Conservation (phyloP, 2,113 vertebrate genomes). For the Phodopus roborovskii region DNA sequence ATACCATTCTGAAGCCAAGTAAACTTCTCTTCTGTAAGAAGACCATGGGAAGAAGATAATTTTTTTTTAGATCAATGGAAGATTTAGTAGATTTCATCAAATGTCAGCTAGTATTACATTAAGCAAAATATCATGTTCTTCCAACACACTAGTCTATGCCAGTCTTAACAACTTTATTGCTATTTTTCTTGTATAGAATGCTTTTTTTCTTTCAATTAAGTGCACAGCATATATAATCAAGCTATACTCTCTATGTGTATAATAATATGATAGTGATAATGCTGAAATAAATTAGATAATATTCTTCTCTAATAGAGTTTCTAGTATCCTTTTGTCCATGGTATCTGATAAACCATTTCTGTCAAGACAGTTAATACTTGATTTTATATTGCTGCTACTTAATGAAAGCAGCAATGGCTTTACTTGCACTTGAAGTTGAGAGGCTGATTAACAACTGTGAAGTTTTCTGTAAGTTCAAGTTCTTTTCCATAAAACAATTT, state of each 20-base stretch:
- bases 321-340: background rate
- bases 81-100: background rate
- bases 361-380: background rate
- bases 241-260: background rate
- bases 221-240: background rate
- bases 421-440: background rate
- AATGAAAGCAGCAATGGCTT: background rate
- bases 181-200: background rate
- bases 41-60: background rate
- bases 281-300: constrained; percentile 14
- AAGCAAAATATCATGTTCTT: background rate
- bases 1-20: background rate
- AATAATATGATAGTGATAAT: background rate
- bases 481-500: background rate
- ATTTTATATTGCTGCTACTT: background rate
- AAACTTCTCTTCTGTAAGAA: constrained; percentile 44
- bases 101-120: background rate
- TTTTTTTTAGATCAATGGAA: constrained; percentile 38
- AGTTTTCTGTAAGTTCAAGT: background rate
- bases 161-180: background rate
- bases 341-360: constrained; percentile 2
- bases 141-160: background rate
- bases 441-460: background rate
- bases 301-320: background rate
- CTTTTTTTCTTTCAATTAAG: background rate